A percentile compares a stretch with the other conserved stretches of the same genome.
Evolutionary conservation across 2,113 vertebrate species (phyloP).

Genomic region (Phalacrocorax aristotelis): DNA sequence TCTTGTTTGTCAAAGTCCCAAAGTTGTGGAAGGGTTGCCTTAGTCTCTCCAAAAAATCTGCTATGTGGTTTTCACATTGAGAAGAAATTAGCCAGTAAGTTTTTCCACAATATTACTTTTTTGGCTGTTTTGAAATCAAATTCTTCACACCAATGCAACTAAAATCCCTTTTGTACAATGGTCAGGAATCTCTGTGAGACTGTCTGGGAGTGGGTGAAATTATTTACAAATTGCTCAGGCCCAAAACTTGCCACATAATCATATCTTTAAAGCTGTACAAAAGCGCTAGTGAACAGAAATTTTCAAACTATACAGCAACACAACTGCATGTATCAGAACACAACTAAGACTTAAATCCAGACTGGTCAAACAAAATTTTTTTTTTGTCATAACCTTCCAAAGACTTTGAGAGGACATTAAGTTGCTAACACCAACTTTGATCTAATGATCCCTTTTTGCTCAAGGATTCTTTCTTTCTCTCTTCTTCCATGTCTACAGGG

Average conservation of each 20-base stretch:
- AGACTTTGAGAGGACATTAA: neutral
- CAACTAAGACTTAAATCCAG: neutral
- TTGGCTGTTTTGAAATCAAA: neutral
- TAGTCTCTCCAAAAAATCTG: neutral
- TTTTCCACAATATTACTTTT: neutral
- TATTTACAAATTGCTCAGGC: neutral
- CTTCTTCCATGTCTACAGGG: neutral
- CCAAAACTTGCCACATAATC: neutral
- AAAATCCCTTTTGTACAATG: neutral
- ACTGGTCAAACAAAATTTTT: neutral
- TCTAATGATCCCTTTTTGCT: neutral
- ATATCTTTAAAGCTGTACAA: neutral
- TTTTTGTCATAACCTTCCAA: neutral
- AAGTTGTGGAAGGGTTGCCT: neutral
- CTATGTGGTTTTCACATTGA: neutral
- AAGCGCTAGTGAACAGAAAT: neutral
- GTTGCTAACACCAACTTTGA: neutral
- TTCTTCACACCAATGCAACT: neutral
- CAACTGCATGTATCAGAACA: neutral
- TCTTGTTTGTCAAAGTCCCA: neutral
- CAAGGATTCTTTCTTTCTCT: neutral
- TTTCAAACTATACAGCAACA: neutral
- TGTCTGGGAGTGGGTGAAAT: neutral
- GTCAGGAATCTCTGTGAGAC: neutral
- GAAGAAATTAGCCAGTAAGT: neutral